These are phyloP conservation scores for Capreolus pygargus DNA, from an alignment of 2,113 vertebrate genomes.

Conservation along the genomic window DNA sequence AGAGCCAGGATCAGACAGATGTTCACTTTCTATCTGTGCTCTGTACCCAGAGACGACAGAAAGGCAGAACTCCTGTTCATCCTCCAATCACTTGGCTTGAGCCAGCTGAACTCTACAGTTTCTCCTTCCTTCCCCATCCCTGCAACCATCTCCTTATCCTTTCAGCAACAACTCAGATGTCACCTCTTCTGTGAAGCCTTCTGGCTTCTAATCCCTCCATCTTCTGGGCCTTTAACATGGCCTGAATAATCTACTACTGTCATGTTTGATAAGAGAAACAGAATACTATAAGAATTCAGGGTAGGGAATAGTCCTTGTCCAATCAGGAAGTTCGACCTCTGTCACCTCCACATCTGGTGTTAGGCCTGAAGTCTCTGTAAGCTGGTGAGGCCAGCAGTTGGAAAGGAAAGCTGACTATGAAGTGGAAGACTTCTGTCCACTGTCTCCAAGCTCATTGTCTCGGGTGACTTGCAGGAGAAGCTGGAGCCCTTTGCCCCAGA, in stretches of 20 bases:
- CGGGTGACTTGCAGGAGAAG: neutral
- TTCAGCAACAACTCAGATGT: slow-evolving; percentile 30
- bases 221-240: neutral
- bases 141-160: neutral
- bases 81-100: neutral
- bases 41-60: neutral
- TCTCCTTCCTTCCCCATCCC: neutral
- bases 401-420: neutral
- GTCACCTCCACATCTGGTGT: neutral
- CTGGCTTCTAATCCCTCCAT: neutral
- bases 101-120: neutral
- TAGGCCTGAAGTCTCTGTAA: neutral
- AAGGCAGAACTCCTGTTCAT: neutral
- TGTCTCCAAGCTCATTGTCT: neutral
- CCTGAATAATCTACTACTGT: neutral
- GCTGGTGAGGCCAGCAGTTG: neutral
- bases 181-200: neutral
- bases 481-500: neutral
- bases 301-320: neutral
- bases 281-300: neutral
- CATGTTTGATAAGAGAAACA: neutral
- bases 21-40: neutral
- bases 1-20: neutral
- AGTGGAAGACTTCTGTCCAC: neutral
- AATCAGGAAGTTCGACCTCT: neutral